Evolutionary conservation across 1,140 invertebrate species (phyloP), one percentile per base, ranked within the genome.

Genomic region (Leptestheria dahalacensis): DNA sequence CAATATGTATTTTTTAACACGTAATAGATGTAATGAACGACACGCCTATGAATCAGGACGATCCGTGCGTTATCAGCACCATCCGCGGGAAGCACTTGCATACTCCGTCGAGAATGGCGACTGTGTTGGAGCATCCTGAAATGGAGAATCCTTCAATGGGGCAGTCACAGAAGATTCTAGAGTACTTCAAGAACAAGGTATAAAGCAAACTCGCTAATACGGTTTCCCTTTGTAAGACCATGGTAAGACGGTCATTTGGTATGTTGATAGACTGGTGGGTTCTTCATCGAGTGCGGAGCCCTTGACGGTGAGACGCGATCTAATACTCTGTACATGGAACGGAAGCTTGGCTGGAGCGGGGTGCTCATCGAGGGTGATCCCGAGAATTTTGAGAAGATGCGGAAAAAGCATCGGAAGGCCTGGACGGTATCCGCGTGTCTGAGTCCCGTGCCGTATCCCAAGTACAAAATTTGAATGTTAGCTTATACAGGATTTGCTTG

Each of bases 361-460:
- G 46, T 66, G 15, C 57, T 66, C 0, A 26, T 66, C 28, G 65
- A 66, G 55, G 58, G 48, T 2, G 75, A 77, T 69, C 75, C 76
- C 1, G 62, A 69, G 1, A 78, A 76, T 54, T 78, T 75, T 65
- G 65, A 65, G 3, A 65, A 71, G 47, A 65, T 78, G 66, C n/a
- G 71, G 1, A 60, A 57, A 3, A 76, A 75, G 58, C 70, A 73
- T 25, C 66, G 75, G 48, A 72, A 62, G 48, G 69, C 73, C 3
- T 72, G 67, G 60, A 48, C 75, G 4, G 71, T 74, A 18, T 71
- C 72, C 0, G 70, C 72, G 0, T 77, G 75, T 60, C 68, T 77
- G 3, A 73, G 71, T 61, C 64, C 70, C 4, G 62, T 69, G n/a
- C 57, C 64, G 11, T 70, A 71, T 64, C 75, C 76, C 1, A 50